Conservation (phyloP, 2,888 invertebrate genomes). For the Agrochola lychnidis region DNA sequence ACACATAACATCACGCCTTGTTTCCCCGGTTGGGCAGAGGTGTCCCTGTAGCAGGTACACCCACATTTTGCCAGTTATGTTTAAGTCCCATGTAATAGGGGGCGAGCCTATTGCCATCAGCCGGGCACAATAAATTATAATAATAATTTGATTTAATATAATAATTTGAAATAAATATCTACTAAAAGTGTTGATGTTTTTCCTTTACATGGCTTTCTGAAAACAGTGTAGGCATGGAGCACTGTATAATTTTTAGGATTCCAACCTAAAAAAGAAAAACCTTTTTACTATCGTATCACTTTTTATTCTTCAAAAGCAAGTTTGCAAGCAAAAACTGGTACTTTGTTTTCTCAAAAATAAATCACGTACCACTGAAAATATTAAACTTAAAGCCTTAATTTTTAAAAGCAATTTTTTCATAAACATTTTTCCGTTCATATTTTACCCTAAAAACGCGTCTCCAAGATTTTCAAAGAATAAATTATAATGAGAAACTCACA, state of each 20-base stretch:
- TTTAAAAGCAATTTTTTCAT: conserved; percentile 35
- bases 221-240: no score
- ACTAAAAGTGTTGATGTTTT: neutral
- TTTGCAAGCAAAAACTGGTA: neutral
- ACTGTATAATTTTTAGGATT: neutral
- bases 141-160: no score
- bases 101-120: no score
- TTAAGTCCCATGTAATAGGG: no score
- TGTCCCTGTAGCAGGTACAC: no score
- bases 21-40: no score
- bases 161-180: conserved; percentile 3
- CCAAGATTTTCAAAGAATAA: conserved; percentile 60
- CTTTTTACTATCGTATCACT: no score
- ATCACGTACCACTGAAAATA: conserved; percentile 27
- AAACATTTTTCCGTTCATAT: conserved; percentile 24
- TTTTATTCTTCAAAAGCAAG: neutral
- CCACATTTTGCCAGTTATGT: no score
- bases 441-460: conserved; percentile 51
- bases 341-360: conserved; percentile 32
- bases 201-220: neutral
- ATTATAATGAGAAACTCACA: conserved; percentile 64
- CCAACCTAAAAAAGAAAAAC: neutral
- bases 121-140: no score
- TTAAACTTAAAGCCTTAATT: conserved; percentile 35
- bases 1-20: no score